Base-by-base conservation (phyloP, 2,113 vertebrate species). In the Oxygymnocypris stewartii region DNA sequence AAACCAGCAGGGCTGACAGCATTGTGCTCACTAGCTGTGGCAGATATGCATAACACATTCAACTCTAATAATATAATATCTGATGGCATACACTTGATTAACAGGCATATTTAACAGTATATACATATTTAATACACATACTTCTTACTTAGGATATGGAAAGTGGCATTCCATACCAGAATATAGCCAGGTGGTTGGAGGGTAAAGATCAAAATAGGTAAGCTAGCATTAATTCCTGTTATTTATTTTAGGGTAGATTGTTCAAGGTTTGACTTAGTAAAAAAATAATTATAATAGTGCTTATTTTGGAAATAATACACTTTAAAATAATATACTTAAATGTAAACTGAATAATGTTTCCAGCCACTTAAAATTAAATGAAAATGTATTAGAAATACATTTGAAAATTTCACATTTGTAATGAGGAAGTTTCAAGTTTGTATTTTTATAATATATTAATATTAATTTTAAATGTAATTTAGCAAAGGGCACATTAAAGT, bases 1-100 rank as follows among this genome's bases (percentile, higher is more conserved):
- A 85, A 35, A 77, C 76, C 79, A 85, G 84, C 79, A 85, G 84
- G 54, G 75, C 49, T 75, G 74, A 85, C 31, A 44, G 1, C 35
- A 78, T 67, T 28, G 51, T 82, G 84, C 81, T 85, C 40, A 49
- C 79, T 51, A 31, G 40, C 82, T 76, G 54, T 69, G 69, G 57
- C 79, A 80, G 40, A 25, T 80, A 73, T 81, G 35, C 73, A 71
- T 65, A 65, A 31, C 49, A 28, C 42, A 37, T 87, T 85, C 44
- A 28, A 63, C 20, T 54, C 12, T 23, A 4, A 37, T 67, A 67
- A 31, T 67, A 65, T 28, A 67, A 31, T 67, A 65, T 65, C 0
- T 65, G n/a, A 59, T 65, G 13, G 14, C 63, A 67, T 67, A 13
- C 28, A 65, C 25, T 65, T 25, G 11, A 18, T 65, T 35, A 31